Evolutionary conservation across 2,113 vertebrate genomes (phyloP).

Genomic region (Argyrosomus japonicus): DNA sequence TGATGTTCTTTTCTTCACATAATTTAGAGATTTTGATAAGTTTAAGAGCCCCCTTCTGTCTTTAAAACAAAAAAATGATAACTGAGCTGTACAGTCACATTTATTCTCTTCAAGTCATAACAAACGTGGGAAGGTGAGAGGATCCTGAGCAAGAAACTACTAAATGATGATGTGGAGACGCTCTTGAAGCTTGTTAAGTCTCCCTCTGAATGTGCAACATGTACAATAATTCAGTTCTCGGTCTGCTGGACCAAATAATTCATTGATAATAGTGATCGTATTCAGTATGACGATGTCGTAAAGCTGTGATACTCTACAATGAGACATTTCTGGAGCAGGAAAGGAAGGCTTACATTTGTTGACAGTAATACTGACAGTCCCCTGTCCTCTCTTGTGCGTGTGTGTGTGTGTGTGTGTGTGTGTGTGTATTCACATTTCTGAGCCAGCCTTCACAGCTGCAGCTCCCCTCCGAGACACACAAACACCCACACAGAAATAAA

Average conservation of each 20-base stretch:
- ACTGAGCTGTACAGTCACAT: background rate
- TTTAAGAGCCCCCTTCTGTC: background rate
- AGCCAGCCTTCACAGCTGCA: constrained; percentile 62
- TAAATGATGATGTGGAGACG: background rate
- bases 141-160: background rate
- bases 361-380: constrained; percentile 43
- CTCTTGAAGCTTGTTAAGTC: background rate
- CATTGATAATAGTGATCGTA: background rate
- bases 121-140: background rate
- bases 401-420: constrained; percentile 25
- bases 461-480: constrained; percentile 54
- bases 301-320: background rate
- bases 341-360: background rate
- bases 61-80: background rate
- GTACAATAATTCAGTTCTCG: background rate
- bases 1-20: background rate
- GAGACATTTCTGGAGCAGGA: constrained; percentile 15
- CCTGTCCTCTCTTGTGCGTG: constrained; percentile 19
- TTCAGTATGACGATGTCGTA: background rate
- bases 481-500: constrained; percentile 48
- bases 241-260: constrained; percentile 7
- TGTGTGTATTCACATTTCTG: constrained; percentile 10
- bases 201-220: background rate
- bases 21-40: background rate
- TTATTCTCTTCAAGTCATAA: background rate